Evolutionary conservation across 2,113 vertebrate species (phyloP).

Genomic region (Ariopsis seemanni): DNA sequence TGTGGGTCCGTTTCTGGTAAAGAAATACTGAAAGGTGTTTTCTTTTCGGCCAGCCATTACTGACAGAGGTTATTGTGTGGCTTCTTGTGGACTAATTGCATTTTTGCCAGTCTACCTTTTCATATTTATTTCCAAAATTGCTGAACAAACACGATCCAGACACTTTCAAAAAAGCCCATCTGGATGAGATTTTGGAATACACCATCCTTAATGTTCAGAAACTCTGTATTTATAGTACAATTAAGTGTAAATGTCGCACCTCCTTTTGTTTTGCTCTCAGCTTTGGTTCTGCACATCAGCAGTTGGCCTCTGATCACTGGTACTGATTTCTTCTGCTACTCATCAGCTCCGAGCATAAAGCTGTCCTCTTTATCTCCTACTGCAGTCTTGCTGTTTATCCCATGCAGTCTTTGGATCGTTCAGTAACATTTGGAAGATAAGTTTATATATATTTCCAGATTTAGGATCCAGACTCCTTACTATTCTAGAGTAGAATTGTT

Average conservation of each 20-base stretch:
- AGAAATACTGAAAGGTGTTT: constrained; percentile 22
- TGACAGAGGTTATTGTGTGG: background rate
- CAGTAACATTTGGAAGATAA: background rate
- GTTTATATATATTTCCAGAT: constrained; percentile 12
- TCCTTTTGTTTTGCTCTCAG: constrained; percentile 3
- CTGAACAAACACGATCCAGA: background rate
- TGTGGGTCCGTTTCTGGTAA: constrained; percentile 5
- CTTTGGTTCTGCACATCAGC: background rate
- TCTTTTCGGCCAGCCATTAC: background rate
- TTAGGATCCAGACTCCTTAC: background rate
- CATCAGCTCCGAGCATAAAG: background rate
- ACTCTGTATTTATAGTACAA: constrained; percentile 22
- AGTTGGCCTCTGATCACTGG: background rate
- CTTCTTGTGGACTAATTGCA: background rate
- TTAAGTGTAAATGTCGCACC: constrained; percentile 9
- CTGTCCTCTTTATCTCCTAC: background rate
- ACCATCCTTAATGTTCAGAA: background rate
- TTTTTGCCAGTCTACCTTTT: background rate
- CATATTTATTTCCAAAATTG: background rate
- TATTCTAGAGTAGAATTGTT: background rate
- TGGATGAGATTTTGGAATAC: background rate
- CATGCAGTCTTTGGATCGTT: background rate
- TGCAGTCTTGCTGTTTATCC: background rate
- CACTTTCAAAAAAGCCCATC: background rate
- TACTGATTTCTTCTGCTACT: background rate